Conservation (phyloP, 2,797 vertebrate species). For the Eurystomus glaucurus region DNA sequence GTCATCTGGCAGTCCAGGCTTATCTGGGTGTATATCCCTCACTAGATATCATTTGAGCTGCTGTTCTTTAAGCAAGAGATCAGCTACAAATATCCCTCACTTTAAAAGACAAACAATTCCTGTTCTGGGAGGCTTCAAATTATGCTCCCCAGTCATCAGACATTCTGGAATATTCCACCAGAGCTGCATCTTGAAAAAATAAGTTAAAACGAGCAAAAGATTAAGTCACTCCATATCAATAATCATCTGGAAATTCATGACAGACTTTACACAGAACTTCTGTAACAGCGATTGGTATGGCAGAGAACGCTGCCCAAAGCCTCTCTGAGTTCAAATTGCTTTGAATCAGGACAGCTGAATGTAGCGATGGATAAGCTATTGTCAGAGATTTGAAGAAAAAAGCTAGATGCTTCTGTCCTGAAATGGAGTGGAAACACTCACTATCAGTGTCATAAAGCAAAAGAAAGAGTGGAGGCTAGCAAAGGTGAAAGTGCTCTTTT, state of each 20-base stretch:
- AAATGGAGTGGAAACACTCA: conserved; percentile 13
- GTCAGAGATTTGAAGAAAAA: conserved; percentile 34
- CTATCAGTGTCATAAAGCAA: not conserved
- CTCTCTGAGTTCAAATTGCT: not conserved
- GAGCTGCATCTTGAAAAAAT: not conserved
- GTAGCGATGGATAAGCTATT: conserved; percentile 6
- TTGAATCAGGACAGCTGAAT: not conserved
- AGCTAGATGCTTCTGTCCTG: not conserved
- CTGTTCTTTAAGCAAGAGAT: not conserved
- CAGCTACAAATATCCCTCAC: not conserved
- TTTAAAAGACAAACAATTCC: not conserved
- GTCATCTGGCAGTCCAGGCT: conserved; percentile 3
- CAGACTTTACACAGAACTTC: not conserved
- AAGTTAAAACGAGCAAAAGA: not conserved
- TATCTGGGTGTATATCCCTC: not conserved
- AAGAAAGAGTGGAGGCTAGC: conserved; percentile 29
- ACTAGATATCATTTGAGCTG: not conserved
- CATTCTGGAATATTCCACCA: not conserved
- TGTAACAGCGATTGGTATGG: not conserved
- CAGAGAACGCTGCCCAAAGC: not conserved
- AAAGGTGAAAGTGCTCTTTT: conserved; percentile 34
- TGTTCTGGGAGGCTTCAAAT: not conserved
- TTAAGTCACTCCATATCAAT: not conserved
- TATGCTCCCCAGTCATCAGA: accelerated
- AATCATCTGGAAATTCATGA: not conserved